Evolutionary conservation across 2,888 invertebrate species (phyloP).

Genomic region (Leptinotarsa peninsularis): DNA sequence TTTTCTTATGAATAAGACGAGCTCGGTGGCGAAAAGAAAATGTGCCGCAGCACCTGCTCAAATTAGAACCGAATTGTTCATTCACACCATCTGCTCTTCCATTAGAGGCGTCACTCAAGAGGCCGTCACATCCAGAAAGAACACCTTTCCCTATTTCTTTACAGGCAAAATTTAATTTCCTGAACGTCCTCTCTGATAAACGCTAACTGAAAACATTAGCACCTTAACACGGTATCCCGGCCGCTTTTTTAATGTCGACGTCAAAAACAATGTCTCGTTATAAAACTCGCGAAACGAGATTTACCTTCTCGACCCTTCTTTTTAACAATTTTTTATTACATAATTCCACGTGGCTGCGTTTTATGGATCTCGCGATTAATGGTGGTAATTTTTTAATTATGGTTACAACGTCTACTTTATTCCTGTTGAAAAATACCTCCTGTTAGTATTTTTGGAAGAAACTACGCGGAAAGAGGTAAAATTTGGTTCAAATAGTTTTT

Average conservation of each 20-base stretch:
- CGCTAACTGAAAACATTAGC: constrained; percentile 67
- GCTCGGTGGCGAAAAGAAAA: constrained; percentile 41
- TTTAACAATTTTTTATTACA: constrained; percentile 46
- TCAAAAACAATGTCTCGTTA: constrained; percentile 63
- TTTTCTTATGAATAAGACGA: constrained; percentile 58
- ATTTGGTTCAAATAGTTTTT: too few relatives aligned
- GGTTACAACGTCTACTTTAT: constrained; percentile 8
- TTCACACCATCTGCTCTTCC: constrained; percentile 66
- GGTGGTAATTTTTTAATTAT: constrained; percentile 30
- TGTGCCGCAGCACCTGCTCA: constrained; percentile 62
- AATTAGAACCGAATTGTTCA: constrained; percentile 68
- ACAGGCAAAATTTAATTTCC: constrained; percentile 68
- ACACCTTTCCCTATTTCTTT: constrained; percentile 67
- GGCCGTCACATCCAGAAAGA: constrained; percentile 64
- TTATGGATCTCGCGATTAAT: constrained; percentile 36
- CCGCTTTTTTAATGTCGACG: constrained; percentile 62
- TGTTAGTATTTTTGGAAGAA: background rate
- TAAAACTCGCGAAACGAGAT: constrained; percentile 56
- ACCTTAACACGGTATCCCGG: constrained; percentile 59
- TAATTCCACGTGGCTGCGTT: constrained; percentile 43
- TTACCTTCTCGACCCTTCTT: constrained; percentile 50
- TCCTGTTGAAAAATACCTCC: background rate
- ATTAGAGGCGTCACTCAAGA: constrained; percentile 64
- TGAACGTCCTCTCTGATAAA: constrained; percentile 57
- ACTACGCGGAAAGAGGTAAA: too few relatives aligned